Conservation (phyloP, 2,888 invertebrate genomes). For the Danaus chrysippus region DNA sequence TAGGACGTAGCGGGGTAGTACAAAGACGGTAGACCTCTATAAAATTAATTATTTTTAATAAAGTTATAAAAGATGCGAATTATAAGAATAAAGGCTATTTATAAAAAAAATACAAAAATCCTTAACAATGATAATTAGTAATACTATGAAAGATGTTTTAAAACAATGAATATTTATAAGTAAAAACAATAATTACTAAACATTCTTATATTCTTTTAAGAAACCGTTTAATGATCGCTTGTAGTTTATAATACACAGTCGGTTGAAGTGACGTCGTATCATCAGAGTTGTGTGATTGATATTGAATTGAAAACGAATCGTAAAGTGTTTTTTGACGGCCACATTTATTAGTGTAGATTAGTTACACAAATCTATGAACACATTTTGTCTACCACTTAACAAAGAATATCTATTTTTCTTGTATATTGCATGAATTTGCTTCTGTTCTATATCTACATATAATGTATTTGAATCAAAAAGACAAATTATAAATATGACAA, state of each 20-base stretch:
- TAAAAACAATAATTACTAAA: background rate
- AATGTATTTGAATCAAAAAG: too few species aligned
- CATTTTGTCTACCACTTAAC: slow-evolving; percentile 10
- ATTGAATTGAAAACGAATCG: slow-evolving; percentile 64
- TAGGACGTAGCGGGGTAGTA: slow-evolving; percentile 25
- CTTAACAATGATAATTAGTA: too few species aligned
- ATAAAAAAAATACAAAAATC: too few species aligned
- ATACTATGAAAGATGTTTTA: too few species aligned
- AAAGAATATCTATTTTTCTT: slow-evolving; percentile 7
- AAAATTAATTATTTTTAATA: too few species aligned
- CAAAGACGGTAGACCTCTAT: background rate
- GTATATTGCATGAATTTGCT: background rate
- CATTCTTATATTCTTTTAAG: background rate
- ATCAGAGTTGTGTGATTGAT: slow-evolving; percentile 56
- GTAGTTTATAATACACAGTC: slow-evolving; percentile 11
- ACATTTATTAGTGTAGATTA: slow-evolving; percentile 47
- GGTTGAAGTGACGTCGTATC: slow-evolving; percentile 40
- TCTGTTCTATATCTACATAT: background rate
- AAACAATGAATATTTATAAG: too few species aligned
- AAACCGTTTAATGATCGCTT: slow-evolving; percentile 13
- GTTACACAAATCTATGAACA: slow-evolving; percentile 11
- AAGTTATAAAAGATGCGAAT: too few species aligned
- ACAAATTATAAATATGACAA: too few species aligned
- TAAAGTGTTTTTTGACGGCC: slow-evolving; percentile 60
- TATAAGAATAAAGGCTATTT: too few species aligned